Evolutionary conservation across 2,888 invertebrate genomes (phyloP).

Genomic region (Sarcophaga caerulescens): DNA sequence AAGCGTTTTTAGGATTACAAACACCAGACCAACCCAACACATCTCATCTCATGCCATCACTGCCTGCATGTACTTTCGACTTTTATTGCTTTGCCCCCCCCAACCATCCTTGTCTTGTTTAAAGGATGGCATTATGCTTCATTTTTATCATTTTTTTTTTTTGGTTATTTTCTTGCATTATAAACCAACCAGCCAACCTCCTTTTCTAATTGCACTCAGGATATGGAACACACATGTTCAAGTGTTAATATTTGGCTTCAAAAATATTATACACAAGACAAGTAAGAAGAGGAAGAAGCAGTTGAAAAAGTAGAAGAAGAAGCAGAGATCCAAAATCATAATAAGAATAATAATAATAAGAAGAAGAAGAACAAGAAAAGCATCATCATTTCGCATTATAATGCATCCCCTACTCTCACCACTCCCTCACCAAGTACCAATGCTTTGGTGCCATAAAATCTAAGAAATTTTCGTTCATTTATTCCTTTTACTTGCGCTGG

Average conservation of each 20-base stretch:
- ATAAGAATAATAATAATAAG: constrained; percentile 25
- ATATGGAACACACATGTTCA: constrained; percentile 68
- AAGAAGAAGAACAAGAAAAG: constrained; percentile 17
- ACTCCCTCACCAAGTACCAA: not conserved
- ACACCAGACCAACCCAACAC: not conserved
- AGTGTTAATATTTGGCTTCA: constrained; percentile 67
- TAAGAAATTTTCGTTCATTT: not conserved
- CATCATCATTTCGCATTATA: constrained; percentile 30
- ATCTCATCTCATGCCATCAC: not conserved
- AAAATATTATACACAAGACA: constrained; percentile 41
- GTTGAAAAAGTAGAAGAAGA: constrained; percentile 6
- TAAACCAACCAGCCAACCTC: constrained; percentile 34
- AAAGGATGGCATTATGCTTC: constrained; percentile 15
- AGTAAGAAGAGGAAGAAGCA: constrained; percentile 35
- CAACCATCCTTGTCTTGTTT: not conserved
- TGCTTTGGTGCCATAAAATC: constrained; percentile 39
- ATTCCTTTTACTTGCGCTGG: constrained; percentile 17
- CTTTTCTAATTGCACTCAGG: constrained; percentile 61
- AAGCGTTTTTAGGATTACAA: not conserved
- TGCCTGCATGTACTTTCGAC: not conserved
- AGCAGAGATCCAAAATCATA: constrained; percentile 11
- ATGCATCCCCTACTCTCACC: not conserved
- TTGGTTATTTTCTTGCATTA: not conserved
- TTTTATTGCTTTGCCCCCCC: not conserved
- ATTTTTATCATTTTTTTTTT: not conserved